Base-by-base conservation (phyloP, 2,797 vertebrate genomes). In the Sylvilagus floridanus region DNA sequence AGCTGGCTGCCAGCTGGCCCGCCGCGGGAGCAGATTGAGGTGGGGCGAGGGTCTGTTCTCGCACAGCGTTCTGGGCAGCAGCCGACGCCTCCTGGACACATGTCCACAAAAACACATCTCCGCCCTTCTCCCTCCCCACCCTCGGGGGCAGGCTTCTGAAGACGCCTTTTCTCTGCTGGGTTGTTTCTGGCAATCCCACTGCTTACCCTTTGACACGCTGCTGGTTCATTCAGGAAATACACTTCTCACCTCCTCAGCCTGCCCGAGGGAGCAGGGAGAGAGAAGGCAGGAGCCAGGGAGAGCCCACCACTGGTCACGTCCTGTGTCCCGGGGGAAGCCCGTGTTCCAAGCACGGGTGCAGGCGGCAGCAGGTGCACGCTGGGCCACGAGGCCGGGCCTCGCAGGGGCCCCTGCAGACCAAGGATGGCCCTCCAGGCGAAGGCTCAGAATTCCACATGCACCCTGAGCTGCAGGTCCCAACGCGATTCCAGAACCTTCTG, bases 21-120 rank as follows among this genome's bases (percentile, higher is more conserved):
- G 0, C 32, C 14, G 8, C 5, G 32, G 60, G 24, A 95, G 91
- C 91, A 96, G 85, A 95, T 63, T 75, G 90, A 66, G 89, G 79
- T 92, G 79, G 95, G 77, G 79, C 73, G 63, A 54, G 66, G 65
- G 84, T 76, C 89, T 95, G 92, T 81, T 91, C 81, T 73, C 65
- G 69, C 82, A 4, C 22, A 63, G 69, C 83, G 85, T 81, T 95
- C 91, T 87, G 47, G 84, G 79, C 62, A 35, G 86, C 71, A 87
- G 90, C 86, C 84, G 89, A 78, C 5, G 54, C 83, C 93, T 95
- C 90, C 77, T 69, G 69, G 68, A 83, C 77, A 22, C 35, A 24
- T 63, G 76, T 93, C 89, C 77, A 71, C 35, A 75, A 28, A 47
- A 93, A 72, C 37, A 28, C 50, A 63, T 71, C 60, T 57, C 3